phyloP scores from a whole-genome alignment of 1,140 invertebrate species.

The Heliconius hermathena region DNA sequence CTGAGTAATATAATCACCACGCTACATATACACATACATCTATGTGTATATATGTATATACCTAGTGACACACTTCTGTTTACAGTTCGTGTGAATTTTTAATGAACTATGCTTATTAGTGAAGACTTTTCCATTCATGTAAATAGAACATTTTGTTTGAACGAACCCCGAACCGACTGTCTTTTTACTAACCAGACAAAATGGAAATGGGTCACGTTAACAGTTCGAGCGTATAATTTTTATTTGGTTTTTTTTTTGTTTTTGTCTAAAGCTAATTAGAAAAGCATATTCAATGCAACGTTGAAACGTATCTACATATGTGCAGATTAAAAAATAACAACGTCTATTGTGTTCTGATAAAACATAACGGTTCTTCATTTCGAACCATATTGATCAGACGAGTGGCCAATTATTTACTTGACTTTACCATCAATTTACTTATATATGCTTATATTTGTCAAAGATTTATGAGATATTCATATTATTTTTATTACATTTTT shows the following conservation, averaged over 20 bases:
- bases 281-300: neutral
- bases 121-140: neutral
- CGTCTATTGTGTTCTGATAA: conserved; percentile 1
- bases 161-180: neutral
- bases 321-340: neutral
- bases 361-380: conserved; percentile 6
- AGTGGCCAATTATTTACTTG: neutral
- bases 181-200: neutral
- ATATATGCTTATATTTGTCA: neutral
- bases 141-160: neutral
- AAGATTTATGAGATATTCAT: neutral
- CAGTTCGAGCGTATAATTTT: conserved; percentile 1
- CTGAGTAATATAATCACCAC: conserved; percentile 1
- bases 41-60: neutral
- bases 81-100: neutral
- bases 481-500: neutral
- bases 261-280: conserved; percentile 9
- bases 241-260: conserved; percentile 1
- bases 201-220: neutral
- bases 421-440: neutral
- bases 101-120: conserved; percentile 9
- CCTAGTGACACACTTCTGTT: neutral
- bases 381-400: neutral
- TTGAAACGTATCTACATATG: neutral
- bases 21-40: neutral